Conservation (phyloP, 2,797 vertebrate genomes). For the Acanthopagrus latus region DNA sequence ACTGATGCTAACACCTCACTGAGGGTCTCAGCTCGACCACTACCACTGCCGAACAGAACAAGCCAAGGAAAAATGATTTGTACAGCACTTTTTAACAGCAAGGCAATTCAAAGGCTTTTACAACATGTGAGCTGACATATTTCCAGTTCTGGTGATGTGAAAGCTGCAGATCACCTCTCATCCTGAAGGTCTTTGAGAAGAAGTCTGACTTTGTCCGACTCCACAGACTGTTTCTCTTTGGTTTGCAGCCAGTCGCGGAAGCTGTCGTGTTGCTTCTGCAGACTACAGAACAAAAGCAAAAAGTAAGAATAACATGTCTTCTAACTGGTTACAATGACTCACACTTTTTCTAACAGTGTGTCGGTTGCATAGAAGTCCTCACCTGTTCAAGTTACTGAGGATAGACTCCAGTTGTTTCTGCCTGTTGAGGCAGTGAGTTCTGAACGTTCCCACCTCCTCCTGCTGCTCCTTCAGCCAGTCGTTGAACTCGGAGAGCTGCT, state of each 20-base stretch:
- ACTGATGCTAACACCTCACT: slow-evolving; percentile 83
- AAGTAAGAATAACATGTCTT: not conserved
- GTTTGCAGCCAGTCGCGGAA: slow-evolving; percentile 88
- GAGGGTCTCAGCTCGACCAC: slow-evolving; percentile 84
- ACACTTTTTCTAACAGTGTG: not conserved
- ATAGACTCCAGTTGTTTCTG: slow-evolving; percentile 83
- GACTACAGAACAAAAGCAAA: slow-evolving; percentile 73
- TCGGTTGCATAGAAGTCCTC: no score
- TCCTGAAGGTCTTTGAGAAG: slow-evolving; percentile 84
- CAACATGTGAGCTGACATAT: not conserved
- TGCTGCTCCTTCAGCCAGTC: slow-evolving; percentile 89
- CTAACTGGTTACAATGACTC: not conserved
- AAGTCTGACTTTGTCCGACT: slow-evolving; percentile 70
- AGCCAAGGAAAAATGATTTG: not conserved
- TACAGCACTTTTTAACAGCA: not conserved
- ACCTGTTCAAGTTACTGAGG: slow-evolving; percentile 87
- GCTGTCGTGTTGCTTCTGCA: slow-evolving; percentile 84
- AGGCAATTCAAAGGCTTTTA: not conserved
- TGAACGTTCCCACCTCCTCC: slow-evolving; percentile 86
- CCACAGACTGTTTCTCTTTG: slow-evolving; percentile 84
- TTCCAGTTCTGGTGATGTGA: not conserved
- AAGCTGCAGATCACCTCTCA: slow-evolving; percentile 85
- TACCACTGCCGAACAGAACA: slow-evolving; percentile 76
- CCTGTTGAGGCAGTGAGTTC: slow-evolving; percentile 84
- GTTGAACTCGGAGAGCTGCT: slow-evolving; percentile 82